Percentiles rank a stretch among this genome's conserved stretches.
These are phyloP conservation scores for Brassicogethes aeneus DNA, from an alignment of 2,888 invertebrate species.

Conservation along the genomic window DNA sequence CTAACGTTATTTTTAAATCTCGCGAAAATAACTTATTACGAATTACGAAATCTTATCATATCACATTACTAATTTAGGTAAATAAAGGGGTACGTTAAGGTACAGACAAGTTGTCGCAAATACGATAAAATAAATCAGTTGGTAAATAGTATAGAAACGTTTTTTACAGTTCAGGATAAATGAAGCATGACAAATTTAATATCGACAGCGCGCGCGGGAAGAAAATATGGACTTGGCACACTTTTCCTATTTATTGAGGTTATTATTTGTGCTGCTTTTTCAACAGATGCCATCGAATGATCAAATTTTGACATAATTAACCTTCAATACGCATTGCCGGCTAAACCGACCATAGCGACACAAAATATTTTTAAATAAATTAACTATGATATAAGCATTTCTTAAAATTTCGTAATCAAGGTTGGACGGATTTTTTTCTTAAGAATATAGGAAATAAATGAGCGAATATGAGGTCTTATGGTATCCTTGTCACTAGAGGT, in stretches of 20 bases:
- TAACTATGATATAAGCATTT: too few relatives aligned
- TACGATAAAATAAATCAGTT: background rate
- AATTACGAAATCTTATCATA: background rate
- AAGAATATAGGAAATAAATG: too few relatives aligned
- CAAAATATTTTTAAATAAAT: too few relatives aligned
- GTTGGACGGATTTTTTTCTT: too few relatives aligned
- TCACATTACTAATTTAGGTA: background rate
- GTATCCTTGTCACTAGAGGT: slow-evolving; percentile 30
- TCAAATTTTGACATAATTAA: too few relatives aligned
- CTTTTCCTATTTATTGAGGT: slow-evolving; percentile 9
- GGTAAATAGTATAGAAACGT: background rate
- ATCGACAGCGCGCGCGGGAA: slow-evolving; percentile 7
- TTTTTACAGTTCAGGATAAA: background rate
- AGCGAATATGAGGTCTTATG: slow-evolving; percentile 26
- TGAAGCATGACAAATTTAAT: background rate
- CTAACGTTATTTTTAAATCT: slow-evolving; percentile 14
- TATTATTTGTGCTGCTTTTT: background rate
- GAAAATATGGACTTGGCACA: slow-evolving; percentile 18
- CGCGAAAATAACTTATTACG: slow-evolving; percentile 9
- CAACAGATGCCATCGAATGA: background rate
- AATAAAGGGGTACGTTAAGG: background rate
- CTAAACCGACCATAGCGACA: too few relatives aligned
- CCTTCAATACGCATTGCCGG: too few relatives aligned
- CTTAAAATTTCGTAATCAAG: too few relatives aligned
- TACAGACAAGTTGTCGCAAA: background rate